A percentile compares a stretch with the other conserved stretches of the same genome.
Conservation (phyloP, 2,888 invertebrate species). For the Camponotus fellah region DNA sequence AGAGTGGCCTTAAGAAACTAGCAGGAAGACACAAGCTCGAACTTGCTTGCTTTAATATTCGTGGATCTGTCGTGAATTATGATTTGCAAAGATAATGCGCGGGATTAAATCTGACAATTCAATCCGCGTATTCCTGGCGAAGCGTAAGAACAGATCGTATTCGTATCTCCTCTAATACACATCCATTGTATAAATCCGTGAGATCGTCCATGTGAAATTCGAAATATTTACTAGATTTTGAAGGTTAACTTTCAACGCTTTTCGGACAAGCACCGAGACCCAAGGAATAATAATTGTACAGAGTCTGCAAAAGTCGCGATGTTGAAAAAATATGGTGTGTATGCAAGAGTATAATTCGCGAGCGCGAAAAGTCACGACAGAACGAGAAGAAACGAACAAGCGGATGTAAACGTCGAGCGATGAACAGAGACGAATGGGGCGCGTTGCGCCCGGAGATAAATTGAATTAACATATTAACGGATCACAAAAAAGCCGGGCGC, state of each 20-base stretch:
- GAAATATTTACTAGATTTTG: conserved; percentile 17
- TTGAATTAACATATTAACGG: conserved; percentile 54
- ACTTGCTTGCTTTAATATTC: conserved; percentile 45
- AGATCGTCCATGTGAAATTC: not conserved
- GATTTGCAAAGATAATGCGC: conserved; percentile 28
- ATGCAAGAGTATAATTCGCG: conserved; percentile 34
- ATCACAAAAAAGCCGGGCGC: conserved; percentile 16
- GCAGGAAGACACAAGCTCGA: conserved; percentile 19
- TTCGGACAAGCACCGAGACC: not conserved
- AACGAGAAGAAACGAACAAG: conserved; percentile 38
- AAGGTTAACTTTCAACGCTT: not conserved
- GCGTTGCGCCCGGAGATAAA: conserved; percentile 48
- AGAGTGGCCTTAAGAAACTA: conserved; percentile 39
- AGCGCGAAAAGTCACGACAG: conserved; percentile 16
- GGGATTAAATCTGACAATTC: not conserved
- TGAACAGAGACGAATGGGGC: conserved; percentile 56
- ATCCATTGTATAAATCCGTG: not conserved
- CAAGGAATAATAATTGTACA: conserved; percentile 37
- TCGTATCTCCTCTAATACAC: not conserved
- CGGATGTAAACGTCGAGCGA: conserved; percentile 53
- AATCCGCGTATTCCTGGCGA: conserved; percentile 13
- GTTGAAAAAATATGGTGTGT: conserved; percentile 25
- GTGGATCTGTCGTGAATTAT: conserved; percentile 42
- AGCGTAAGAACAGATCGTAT: not conserved
- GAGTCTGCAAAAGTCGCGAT: conserved; percentile 4